Percentiles rank a stretch among this genome's conserved stretches.
Conservation (phyloP, 2,888 invertebrate genomes). For the Mythimna pallens region DNA sequence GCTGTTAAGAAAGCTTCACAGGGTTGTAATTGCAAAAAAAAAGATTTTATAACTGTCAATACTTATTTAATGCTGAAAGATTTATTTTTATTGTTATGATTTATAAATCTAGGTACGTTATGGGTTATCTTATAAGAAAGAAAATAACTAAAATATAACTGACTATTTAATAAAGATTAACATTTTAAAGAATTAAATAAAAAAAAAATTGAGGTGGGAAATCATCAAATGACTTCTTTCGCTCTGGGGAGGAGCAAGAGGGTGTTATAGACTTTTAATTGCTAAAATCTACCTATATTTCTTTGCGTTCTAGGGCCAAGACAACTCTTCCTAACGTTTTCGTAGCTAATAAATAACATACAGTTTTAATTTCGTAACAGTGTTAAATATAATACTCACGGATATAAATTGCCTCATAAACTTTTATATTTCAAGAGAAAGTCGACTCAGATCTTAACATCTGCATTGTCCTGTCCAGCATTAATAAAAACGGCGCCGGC, state of each 20-base stretch:
- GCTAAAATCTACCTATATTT: no score
- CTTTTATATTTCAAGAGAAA: slow-evolving; percentile 60
- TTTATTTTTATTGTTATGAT: neutral
- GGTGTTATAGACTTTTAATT: no score
- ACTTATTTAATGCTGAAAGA: neutral
- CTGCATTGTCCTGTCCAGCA: slow-evolving; percentile 60
- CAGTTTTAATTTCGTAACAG: slow-evolving; percentile 24
- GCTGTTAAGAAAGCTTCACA: slow-evolving; percentile 72
- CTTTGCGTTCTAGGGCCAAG: no score
- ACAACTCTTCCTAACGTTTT: no score
- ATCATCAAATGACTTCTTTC: no score
- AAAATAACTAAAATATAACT: neutral
- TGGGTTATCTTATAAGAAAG: no score
- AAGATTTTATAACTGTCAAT: neutral
- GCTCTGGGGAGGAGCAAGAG: no score
- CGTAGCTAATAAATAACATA: neutral
- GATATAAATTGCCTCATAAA: slow-evolving; percentile 11
- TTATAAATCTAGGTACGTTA: neutral
- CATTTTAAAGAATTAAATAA: no score
- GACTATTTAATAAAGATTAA: neutral
- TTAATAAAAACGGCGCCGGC: slow-evolving; percentile 35
- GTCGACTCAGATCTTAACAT: slow-evolving; percentile 47
- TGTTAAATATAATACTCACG: slow-evolving; percentile 28
- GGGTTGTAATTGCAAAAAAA: slow-evolving; percentile 54
- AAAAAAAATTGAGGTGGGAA: no score